A percentile compares a stretch with the other conserved stretches of the same genome.
Conservation (phyloP, 2,113 vertebrate species). For the Vombatus ursinus region DNA sequence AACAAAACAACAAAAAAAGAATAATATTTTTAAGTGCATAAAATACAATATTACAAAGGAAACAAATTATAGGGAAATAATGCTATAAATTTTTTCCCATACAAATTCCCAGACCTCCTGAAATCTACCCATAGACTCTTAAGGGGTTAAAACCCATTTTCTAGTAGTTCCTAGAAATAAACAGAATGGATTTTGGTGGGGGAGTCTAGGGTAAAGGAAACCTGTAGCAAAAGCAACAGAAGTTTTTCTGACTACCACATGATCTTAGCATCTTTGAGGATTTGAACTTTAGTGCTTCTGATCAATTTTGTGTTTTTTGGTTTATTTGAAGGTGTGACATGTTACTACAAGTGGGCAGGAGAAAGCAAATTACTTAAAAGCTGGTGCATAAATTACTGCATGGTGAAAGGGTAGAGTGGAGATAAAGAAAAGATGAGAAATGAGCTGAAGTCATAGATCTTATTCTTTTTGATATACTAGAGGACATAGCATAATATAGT, state of each 20-base stretch:
- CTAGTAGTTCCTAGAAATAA: background rate
- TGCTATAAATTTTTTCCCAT: background rate
- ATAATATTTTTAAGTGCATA: background rate
- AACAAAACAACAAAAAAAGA: background rate
- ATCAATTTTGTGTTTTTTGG: background rate
- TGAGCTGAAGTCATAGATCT: background rate
- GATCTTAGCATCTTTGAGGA: conserved; percentile 19
- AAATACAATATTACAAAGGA: background rate
- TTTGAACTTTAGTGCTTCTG: too few species aligned
- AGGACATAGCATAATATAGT: background rate
- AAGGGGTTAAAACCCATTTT: background rate
- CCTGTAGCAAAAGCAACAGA: background rate
- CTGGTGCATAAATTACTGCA: background rate
- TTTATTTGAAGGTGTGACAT: background rate
- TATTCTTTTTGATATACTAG: background rate
- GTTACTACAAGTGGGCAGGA: background rate
- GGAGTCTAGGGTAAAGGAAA: background rate
- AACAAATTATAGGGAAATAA: background rate
- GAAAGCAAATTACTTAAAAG: background rate
- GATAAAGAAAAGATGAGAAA: background rate
- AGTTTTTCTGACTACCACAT: background rate
- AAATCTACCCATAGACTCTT: background rate
- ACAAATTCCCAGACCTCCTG: background rate
- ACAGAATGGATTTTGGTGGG: background rate
- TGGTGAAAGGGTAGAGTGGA: background rate